Base-by-base conservation (phyloP, 2,888 invertebrate species). In the Trichogramma evanescens region DNA sequence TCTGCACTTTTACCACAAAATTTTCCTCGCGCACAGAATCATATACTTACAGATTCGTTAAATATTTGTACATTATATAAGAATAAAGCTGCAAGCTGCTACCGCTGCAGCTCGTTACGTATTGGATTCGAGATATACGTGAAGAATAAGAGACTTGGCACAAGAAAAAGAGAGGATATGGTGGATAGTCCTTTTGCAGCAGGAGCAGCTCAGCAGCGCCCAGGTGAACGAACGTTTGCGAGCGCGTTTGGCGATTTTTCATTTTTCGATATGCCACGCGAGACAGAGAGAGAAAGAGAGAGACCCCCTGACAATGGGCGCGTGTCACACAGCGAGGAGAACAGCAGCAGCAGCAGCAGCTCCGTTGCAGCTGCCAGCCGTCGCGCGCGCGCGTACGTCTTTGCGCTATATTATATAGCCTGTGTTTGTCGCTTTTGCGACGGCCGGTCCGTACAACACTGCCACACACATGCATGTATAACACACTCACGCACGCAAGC, bases 251-350 rank as follows among this genome's bases (percentile, higher is more conserved):
- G 68, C 71, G 71, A 76, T 77, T 76, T 76, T 77, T 77, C 77
- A 76, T 75, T 75, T 75, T 70, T 73, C 74, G 74, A 73, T 26
- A 26, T 73, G 74, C 73, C 70, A 40, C 6, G 50, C 50, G 7
- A 26, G 26, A n/a, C 39, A 6, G 50, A 5, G 6, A 26, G 26
- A 7, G 26, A 5, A 4, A n/a, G 50, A 59, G 71, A 72, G 70
- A 72, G 72, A 70, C 26, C 71, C 69, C 67, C 69, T 72, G 74
- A 77, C 77, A 77, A 77, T 77, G 74, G 76, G 75, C 77, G 76
- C 77, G 76, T 77, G 77, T 77, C 77, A 74, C 72, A 70, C 26
- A 26, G 26, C 26, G 3, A 26, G 26, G 26, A 26, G 26, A 26
- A 26, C 26, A 56, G 59, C 43, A 5, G 70, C 65, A 56, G 71